Conservation (phyloP, 1,140 invertebrate species). For the Vollenhovia emeryi region DNA sequence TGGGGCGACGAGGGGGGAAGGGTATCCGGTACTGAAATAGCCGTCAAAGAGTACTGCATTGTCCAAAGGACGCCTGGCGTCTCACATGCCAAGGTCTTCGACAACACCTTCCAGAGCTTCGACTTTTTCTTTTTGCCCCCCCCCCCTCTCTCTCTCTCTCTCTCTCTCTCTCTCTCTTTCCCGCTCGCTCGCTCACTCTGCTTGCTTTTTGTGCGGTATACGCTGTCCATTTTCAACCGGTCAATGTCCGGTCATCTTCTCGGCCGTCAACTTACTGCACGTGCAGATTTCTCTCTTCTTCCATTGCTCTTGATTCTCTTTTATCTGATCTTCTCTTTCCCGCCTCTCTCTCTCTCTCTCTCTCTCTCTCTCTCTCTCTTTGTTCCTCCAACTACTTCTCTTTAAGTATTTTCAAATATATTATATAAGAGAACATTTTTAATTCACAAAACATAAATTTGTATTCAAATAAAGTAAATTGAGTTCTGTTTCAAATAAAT, state of each 20-base stretch:
- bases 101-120: not conserved
- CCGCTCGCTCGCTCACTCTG: too few relatives aligned
- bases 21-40: not conserved
- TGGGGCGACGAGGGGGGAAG: not conserved
- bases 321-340: not conserved
- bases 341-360: not conserved
- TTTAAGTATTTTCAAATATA: not conserved
- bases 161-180: not conserved
- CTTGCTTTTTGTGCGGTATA: not conserved
- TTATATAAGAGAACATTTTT: not conserved
- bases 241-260: conserved; percentile 38
- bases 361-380: not conserved
- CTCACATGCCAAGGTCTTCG: conserved; percentile 5
- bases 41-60: not conserved
- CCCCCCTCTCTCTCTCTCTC: not conserved
- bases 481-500: too few relatives aligned
- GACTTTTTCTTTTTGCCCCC: too few relatives aligned
- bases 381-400: not conserved
- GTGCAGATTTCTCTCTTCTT: conserved; percentile 47
- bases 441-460: not conserved
- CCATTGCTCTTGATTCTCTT: not conserved
- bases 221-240: conserved; percentile 16
- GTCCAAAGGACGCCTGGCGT: conserved; percentile 8
- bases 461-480: not conserved
- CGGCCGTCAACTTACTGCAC: conserved; percentile 31